Percentiles rank a stretch among this genome's conserved stretches.
phyloP scores from a whole-genome alignment of 2,797 vertebrate species.

The Chaetophractus vellerosus region DNA sequence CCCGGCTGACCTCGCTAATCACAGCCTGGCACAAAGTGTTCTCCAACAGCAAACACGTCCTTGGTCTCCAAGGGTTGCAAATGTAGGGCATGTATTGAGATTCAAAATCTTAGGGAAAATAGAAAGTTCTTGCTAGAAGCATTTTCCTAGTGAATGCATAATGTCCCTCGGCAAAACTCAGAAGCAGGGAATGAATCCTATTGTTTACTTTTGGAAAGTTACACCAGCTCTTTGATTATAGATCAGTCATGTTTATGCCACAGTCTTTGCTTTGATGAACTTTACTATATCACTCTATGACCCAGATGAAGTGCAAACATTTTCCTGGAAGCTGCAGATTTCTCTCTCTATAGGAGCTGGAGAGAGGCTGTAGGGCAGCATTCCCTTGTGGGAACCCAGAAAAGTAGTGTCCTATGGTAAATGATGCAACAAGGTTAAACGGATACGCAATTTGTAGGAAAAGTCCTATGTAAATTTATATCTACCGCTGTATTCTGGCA shows the following conservation, averaged over 20 bases:
- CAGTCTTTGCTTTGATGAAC: constrained; percentile 59
- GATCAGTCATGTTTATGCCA: constrained; percentile 69
- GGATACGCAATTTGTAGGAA: constrained; percentile 55
- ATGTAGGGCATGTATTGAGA: constrained; percentile 75
- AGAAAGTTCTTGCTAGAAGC: constrained; percentile 79
- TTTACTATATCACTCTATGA: constrained; percentile 57
- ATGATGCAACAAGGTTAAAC: constrained; percentile 65
- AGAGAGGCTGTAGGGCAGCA: constrained; percentile 13
- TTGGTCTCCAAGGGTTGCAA: constrained; percentile 81
- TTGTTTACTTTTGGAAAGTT: constrained; percentile 81
- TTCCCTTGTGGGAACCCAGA: constrained; percentile 77
- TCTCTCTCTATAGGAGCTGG: not conserved
- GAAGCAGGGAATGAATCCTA: constrained; percentile 76
- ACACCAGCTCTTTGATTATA: constrained; percentile 73
- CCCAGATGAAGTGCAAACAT: constrained; percentile 54
- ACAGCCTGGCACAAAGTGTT: not conserved
- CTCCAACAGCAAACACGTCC: constrained; percentile 71
- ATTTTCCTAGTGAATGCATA: constrained; percentile 69
- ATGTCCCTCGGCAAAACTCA: constrained; percentile 71
- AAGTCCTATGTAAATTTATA: not conserved
- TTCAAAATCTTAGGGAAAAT: constrained; percentile 84
- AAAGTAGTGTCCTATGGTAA: constrained; percentile 73
- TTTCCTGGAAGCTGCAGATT: not conserved
- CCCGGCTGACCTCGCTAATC: not conserved
- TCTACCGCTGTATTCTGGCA: constrained; percentile 33